Conservation (phyloP, 92 coral and sea anemone species). For the Zoanthus solanderi region DNA sequence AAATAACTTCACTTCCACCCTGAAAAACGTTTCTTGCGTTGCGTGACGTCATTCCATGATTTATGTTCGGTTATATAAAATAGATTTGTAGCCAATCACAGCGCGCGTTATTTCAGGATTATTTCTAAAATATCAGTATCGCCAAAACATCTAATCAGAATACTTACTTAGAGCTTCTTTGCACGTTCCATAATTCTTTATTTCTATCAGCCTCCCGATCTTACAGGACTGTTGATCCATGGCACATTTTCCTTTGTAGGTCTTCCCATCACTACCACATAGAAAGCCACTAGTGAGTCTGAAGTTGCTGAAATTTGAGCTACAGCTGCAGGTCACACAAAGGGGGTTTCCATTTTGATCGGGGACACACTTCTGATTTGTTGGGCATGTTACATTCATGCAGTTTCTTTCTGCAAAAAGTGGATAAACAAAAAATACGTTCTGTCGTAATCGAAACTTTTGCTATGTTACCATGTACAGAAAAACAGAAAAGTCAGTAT, state of each 20-base stretch:
- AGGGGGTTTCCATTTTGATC: constrained; percentile 18
- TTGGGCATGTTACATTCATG: constrained; percentile 30
- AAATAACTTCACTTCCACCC: too few relatives aligned
- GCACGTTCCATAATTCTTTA: constrained; percentile 22
- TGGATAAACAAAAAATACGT: neutral
- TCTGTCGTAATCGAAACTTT: neutral
- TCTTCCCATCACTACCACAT: constrained; percentile 36
- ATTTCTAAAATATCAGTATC: too few relatives aligned
- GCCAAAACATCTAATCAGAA: neutral
- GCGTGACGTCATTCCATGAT: too few relatives aligned
- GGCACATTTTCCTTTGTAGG: constrained; percentile 41
- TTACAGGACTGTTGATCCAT: constrained; percentile 40
- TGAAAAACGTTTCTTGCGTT: too few relatives aligned
- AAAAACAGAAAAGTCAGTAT: too few relatives aligned
- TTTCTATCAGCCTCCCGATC: neutral
- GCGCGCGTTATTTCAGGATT: too few relatives aligned
- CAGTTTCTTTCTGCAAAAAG: constrained; percentile 37
- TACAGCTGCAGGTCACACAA: constrained; percentile 42
- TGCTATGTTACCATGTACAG: too few relatives aligned
- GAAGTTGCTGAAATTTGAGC: neutral
- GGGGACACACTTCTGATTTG: constrained; percentile 37
- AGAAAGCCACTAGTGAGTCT: neutral
- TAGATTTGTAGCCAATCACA: too few relatives aligned
- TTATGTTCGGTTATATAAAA: too few relatives aligned
- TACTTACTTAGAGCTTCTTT: neutral